Evolutionary conservation across 2,797 vertebrate species (phyloP), one percentile per base, ranked within the genome.

Genomic region (Gymnodraco acuticeps): DNA sequence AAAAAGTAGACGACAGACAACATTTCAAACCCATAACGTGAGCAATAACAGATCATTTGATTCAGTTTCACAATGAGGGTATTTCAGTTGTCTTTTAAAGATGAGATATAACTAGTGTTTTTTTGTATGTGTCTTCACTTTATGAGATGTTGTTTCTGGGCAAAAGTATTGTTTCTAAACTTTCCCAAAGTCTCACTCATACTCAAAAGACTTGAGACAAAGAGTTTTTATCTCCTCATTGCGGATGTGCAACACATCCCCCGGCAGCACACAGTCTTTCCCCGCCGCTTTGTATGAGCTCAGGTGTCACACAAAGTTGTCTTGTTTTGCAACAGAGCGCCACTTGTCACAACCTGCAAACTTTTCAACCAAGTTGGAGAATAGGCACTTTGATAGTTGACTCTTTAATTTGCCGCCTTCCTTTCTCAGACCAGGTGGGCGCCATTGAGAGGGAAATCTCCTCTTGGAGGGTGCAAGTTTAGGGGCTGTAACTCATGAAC

Each of bases 361-460:
- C 88, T 88, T 92, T 88, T 80, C 81, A 84, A 59, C 53, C 80
- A 77, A 90, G 73, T 87, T 84, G 52, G 82, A 93, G 80, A 91
- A 90, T 52, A 80, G 79, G 41, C 75, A 78, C 91, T 92, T 87
- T 91, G 84, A 91, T 87, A 77, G 31, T 53, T 2, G 41, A 55
- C 41, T 66, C 84, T 80, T 73, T 61, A 56, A 74, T 48, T 63
- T 33, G 73, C 64, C 13, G 67, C 63, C 65, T 81, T 85, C 83
- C 83, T 77, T 84, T 85, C 85, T 85, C 70, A 41, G 85, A 70
- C 87, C 92, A 93, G 91, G 91, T 93, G 92, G 91, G 75, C 38
- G 7, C 89, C 81, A 88, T 92, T 93, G 84, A 93, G 85, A 91
- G 86, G 89, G 87, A 89, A 90, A 91, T 92, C 63, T 87, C 75